Base-by-base conservation (phyloP, 2,888 invertebrate species). In the Crepidodera aurea region DNA sequence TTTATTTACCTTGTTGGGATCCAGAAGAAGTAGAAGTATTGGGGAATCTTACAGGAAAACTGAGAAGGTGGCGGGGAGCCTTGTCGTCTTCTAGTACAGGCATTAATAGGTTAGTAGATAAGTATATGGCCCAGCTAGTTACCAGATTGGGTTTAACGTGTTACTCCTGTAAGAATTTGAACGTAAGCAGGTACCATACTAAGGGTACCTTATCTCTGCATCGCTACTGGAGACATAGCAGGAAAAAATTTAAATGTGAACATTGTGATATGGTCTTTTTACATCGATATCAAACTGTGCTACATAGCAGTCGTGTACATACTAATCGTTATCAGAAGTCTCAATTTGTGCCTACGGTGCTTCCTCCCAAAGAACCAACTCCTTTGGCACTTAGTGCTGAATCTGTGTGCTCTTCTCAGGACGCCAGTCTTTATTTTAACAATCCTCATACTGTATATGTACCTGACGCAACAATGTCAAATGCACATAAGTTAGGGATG, bases 171-270 rank as follows among this genome's bases (percentile, higher is more conserved):
- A 80, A 80, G 59, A 81, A 78, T 27, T 69, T 73, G 7, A 73
- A 77, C n/a, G 75, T 79, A 13, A 78, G 78, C 60, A 80, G 82
- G 4, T 84, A 83, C 69, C 82, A 82, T 67, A 82, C 81, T 1
- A 81, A 77, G 66, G 79, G 78, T 22, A 82, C 83, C 12, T 72
- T 84, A 54, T 75, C 82, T 10, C 72, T 85, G 56, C 86, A 86
- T 71, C 77, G 79, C 42, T 74, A 82, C 16, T 86, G 85, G 85
- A 80, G 82, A 60, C 86, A 86, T 73, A 74, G 75, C 6, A 72
- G 73, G 63, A 78, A 75, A 64, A 71, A 72, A 46, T 83, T 81
- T 70, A 75, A 78, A 61, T 84, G 84, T 71, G 83, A 83, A 69
- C 82, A 82, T 68, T 84, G 84, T 71, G 79, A 78, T 66, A 74